Evolutionary conservation across 2,888 invertebrate species (phyloP), one percentile per base, ranked within the genome.

Genomic region (Acrobasis repandana): DNA sequence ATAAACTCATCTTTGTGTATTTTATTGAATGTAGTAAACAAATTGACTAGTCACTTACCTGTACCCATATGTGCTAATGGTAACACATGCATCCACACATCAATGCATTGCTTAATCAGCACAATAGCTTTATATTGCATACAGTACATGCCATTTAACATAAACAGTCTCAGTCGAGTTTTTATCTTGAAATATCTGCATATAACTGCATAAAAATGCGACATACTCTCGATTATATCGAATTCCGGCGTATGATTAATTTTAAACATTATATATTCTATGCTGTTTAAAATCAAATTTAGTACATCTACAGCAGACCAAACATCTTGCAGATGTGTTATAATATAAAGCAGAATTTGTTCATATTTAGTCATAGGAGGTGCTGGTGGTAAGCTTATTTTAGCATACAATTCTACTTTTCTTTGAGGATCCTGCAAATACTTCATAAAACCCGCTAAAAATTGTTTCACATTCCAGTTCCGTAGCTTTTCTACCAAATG

Each of bases 101-200:
- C 86, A 28, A 93, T 66, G 63, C 90, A 90, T 61, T 88, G 83
- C 62, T 82, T 87, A 20, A 92, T 80, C 2, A 93, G 70, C 9
- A 83, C 75, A 14, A 89, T 73, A 1, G 89, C 79, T 72, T 88
- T 92, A 63, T 74, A 90, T 56, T 86, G 82, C 34, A 90, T 77
- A 63, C 90, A 91, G 67, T 93, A 93, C 88, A 93, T 86, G 3
- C 91, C 90, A 70, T 92, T 89, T 51, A 92, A 66, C 60, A 92
- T 77, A 61, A 93, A 92, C 6, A 83, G 61, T 58, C 88, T 79
- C 51, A 93, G 67, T 3, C 84, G 78, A 63, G 79, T 82, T 63
- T 79, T 83, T 56, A 81, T 72, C 54, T 77, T 73, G 57, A 79
- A 82, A 66, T 82, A 82, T 67, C 85, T 80, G 68, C 93, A 93